Conservation (phyloP, 2,888 invertebrate genomes). For the Gastracanthus pulcherrimus region DNA sequence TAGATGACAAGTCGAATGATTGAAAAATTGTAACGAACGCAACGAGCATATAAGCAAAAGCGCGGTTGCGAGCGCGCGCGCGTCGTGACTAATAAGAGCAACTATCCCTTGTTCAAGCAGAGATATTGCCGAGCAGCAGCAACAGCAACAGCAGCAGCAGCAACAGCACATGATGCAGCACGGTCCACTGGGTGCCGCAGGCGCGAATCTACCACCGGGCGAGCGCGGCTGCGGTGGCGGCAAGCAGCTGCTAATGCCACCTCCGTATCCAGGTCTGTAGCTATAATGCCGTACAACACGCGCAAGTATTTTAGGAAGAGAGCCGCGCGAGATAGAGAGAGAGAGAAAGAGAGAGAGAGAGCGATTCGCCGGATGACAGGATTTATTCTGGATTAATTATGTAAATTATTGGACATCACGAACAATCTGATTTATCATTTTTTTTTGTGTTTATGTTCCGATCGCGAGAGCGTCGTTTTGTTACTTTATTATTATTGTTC, state of each 20-base stretch:
- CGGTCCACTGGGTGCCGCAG: conserved; percentile 70
- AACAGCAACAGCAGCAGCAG: conserved; percentile 61
- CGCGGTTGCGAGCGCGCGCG: conserved; percentile 23
- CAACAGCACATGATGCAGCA: conserved; percentile 73
- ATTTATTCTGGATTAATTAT: too few relatives aligned
- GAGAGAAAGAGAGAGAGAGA: too few relatives aligned
- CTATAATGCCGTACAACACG: conserved; percentile 69
- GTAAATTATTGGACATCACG: too few relatives aligned
- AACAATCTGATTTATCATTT: too few relatives aligned
- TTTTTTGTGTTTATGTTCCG: background rate
- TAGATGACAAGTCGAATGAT: background rate
- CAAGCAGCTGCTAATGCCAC: conserved; percentile 76
- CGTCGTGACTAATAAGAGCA: conserved; percentile 61
- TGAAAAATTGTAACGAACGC: background rate
- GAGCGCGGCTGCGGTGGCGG: conserved; percentile 74
- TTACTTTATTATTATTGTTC: too few relatives aligned
- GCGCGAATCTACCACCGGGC: conserved; percentile 71
- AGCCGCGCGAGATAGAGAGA: conserved; percentile 61
- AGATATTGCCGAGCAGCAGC: conserved; percentile 72
- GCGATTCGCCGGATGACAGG: too few relatives aligned
- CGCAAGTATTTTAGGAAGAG: conserved; percentile 68
- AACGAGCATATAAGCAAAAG: background rate
- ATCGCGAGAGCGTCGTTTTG: background rate
- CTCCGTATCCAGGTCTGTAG: conserved; percentile 77
- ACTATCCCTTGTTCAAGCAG: conserved; percentile 76